These are phyloP conservation scores for Centropristis striata DNA, from an alignment of 2,113 vertebrate genomes.

Conservation along the genomic window DNA sequence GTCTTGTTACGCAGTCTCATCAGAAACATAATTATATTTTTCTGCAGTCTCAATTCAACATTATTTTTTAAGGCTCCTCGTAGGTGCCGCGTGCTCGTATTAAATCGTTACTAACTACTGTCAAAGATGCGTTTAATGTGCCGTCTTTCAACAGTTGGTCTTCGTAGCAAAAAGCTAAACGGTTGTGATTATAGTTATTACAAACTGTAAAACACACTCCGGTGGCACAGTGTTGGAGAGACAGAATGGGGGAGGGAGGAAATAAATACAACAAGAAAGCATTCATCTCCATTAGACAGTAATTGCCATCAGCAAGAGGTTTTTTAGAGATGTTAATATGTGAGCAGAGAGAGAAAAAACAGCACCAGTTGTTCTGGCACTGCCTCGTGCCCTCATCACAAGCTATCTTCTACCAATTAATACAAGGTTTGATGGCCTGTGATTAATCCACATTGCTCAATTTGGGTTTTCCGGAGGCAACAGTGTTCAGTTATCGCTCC, in stretches of 20 bases:
- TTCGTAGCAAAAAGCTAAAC: conserved; percentile 39
- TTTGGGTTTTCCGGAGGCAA: conserved; percentile 28
- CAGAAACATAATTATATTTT: not conserved
- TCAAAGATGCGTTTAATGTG: conserved; percentile 13
- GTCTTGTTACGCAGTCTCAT: not conserved
- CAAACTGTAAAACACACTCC: conserved; percentile 32
- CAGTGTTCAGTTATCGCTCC: conserved; percentile 43
- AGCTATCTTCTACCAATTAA: conserved; percentile 58
- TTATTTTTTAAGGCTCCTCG: conserved; percentile 6
- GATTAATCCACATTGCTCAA: conserved; percentile 44
- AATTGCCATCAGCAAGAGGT: conserved; percentile 65
- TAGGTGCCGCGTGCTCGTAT: not conserved
- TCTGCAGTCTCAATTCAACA: not conserved
- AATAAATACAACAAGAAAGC: conserved; percentile 46
- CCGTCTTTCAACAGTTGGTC: conserved; percentile 6
- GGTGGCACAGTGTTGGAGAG: conserved; percentile 12
- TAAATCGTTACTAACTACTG: conserved; percentile 23
- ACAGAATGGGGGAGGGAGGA: not conserved
- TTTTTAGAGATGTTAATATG: conserved; percentile 64
- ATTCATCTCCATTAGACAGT: conserved; percentile 75
- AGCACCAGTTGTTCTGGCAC: conserved; percentile 11
- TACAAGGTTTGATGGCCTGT: conserved; percentile 35
- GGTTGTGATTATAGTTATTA: conserved; percentile 43
- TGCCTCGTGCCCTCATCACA: conserved; percentile 40
- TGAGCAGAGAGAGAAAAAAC: conserved; percentile 26